These are phyloP conservation scores for Phalacrocorax pelagicus DNA, from an alignment of 2,113 vertebrate genomes.

Conservation along the genomic window DNA sequence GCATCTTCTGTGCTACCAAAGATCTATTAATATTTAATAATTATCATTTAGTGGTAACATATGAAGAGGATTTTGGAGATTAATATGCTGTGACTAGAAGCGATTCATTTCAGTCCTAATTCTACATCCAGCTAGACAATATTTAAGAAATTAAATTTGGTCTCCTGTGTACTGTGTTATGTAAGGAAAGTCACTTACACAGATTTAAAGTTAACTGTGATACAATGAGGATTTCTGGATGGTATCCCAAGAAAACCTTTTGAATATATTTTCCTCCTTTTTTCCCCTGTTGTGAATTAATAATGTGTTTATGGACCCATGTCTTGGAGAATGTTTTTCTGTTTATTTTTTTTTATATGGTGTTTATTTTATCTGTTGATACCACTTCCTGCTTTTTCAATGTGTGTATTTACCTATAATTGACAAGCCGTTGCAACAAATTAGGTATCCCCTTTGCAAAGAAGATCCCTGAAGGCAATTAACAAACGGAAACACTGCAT, in stretches of 20 bases:
- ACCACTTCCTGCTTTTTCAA: neutral
- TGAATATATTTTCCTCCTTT: neutral
- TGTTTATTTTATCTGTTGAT: neutral
- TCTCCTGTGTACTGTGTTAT: neutral
- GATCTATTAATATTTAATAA: neutral
- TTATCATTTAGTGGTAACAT: neutral
- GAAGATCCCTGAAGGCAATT: slow-evolving; percentile 6
- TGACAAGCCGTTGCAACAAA: neutral
- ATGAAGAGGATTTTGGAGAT: neutral
- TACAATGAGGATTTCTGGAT: neutral
- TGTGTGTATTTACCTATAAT: neutral
- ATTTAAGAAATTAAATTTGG: neutral
- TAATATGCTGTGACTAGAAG: neutral
- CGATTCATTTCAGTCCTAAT: neutral
- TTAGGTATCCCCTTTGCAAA: slow-evolving; percentile 21
- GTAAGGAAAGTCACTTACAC: neutral
- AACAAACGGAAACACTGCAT: neutral
- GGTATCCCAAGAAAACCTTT: neutral
- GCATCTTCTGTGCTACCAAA: neutral
- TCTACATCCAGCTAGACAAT: neutral
- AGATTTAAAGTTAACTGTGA: neutral
- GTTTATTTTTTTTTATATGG: neutral
- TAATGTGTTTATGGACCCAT: neutral
- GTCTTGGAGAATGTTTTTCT: neutral
- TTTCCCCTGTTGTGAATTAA: neutral